These are phyloP conservation scores for Polypedilum vanderplanki DNA, from an alignment of 1,140 invertebrate genomes.

Conservation along the genomic window DNA sequence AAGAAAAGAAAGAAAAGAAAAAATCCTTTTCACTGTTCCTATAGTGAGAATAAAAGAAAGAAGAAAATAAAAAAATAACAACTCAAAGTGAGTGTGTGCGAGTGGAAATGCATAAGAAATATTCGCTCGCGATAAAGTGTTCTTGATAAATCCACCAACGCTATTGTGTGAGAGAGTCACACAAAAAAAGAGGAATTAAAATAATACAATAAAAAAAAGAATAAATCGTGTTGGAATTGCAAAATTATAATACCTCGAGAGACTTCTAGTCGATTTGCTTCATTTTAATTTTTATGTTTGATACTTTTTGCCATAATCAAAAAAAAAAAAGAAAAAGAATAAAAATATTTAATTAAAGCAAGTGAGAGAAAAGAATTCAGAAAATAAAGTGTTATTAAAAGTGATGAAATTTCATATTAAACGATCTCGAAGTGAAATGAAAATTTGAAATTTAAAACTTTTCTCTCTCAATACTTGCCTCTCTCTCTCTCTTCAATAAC, in stretches of 20 bases:
- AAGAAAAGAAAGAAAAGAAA: neutral
- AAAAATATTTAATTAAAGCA: neutral
- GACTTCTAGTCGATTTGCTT: conserved; percentile 23
- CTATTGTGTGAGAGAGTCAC: neutral
- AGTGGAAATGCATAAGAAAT: neutral
- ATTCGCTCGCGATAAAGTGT: neutral
- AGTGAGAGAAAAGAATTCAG: neutral
- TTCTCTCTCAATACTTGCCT: neutral
- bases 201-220: neutral
- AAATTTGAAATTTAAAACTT: neutral
- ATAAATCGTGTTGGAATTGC: conserved; percentile 14
- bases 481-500: neutral
- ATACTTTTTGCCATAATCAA: conserved; percentile 15
- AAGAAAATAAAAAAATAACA: neutral
- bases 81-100: neutral
- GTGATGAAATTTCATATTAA: neutral
- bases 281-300: neutral
- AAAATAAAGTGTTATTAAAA: neutral
- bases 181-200: neutral
- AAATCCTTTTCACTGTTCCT: neutral
- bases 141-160: neutral
- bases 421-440: neutral
- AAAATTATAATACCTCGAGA: conserved; percentile 28
- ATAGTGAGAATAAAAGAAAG: neutral
- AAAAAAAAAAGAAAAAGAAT: neutral